Percentiles rank a stretch among this genome's conserved stretches.
These are phyloP conservation scores for Phylloscopus trochiloides DNA, from an alignment of 2,113 vertebrate genomes.

Conservation along the genomic window DNA sequence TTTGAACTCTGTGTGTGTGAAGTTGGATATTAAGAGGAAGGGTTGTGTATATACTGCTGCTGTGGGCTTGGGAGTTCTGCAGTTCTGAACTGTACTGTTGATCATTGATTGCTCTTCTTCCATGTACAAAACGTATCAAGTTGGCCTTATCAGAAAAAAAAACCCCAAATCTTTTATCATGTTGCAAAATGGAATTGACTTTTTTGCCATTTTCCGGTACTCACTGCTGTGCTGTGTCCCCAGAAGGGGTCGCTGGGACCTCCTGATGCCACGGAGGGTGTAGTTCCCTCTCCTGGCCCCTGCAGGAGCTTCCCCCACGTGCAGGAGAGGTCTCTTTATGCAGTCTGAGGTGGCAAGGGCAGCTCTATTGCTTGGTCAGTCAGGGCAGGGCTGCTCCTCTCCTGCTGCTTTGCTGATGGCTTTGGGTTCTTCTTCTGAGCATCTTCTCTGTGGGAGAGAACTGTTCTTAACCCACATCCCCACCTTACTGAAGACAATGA, in stretches of 20 bases:
- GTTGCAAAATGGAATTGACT: background rate
- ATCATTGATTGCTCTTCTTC: background rate
- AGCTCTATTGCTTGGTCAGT: background rate
- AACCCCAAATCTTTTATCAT: background rate
- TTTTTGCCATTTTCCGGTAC: background rate
- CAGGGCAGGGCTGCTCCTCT: rapidly evolving
- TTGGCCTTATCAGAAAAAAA: conserved; percentile 14
- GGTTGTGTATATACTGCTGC: background rate
- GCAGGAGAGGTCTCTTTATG: background rate
- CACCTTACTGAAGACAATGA: background rate
- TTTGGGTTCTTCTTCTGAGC: background rate
- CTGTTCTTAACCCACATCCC: background rate
- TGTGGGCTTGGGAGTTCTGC: background rate
- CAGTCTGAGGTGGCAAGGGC: background rate
- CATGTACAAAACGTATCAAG: background rate
- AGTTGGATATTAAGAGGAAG: background rate
- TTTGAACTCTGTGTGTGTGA: background rate
- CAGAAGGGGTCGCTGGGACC: background rate
- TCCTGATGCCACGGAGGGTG: rapidly evolving
- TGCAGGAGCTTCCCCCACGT: rapidly evolving
- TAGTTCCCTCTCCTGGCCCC: background rate
- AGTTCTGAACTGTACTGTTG: background rate
- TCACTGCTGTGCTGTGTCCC: background rate
- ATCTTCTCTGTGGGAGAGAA: background rate
- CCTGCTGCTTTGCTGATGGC: background rate